Evolutionary conservation across 2,797 vertebrate genomes (phyloP), one percentile per base, ranked within the genome.

Genomic region (Trematomus bernacchii): DNA sequence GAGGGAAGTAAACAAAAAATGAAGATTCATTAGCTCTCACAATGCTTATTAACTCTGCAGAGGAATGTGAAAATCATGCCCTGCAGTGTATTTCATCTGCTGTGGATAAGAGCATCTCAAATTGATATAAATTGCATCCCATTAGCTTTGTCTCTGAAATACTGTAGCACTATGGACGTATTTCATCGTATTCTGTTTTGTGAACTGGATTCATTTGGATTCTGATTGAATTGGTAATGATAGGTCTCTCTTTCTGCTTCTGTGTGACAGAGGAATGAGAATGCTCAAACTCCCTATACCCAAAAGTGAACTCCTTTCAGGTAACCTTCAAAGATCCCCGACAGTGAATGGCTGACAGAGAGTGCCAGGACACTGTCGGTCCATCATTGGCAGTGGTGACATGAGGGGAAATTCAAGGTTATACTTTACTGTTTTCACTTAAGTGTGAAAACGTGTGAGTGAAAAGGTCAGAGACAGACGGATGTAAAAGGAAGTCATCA

Each of bases 171-270:
- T 27, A 40, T n/a, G 5, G 33, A 71, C 10, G 37, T n/a, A 16
- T 67, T 13, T 42, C 40, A 59, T 18, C 8, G 1, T 13, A 18
- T 53, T 60, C 54, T 63, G 37, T 5, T 27, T 27, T 27, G 44
- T 27, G 57, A 5, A 33, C 48, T 77, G 61, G 27, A 67, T 65
- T 71, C 23, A 27, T 43, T 69, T 27, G 46, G 60, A 48, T 53
- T 68, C 66, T 69, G 51, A 65, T 13, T 81, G 69, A 85, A 71
- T 82, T 76, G 73, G 23, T 59, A 79, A 79, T 61, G 27, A 44
- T 47, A 13, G 3, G 61, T 27, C 18, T 23, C 61, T 61, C 0
- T 18, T 27, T 27, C 68, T 30, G 48, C 37, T 37, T 66, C 54
- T 72, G 44, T 66, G 46, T 16, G 70, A 57, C 52, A 42, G 48